A percentile compares a stretch with the other conserved stretches of the same genome.
Conservation (phyloP, 2,113 vertebrate genomes). For the Glaucomys volans region DNA sequence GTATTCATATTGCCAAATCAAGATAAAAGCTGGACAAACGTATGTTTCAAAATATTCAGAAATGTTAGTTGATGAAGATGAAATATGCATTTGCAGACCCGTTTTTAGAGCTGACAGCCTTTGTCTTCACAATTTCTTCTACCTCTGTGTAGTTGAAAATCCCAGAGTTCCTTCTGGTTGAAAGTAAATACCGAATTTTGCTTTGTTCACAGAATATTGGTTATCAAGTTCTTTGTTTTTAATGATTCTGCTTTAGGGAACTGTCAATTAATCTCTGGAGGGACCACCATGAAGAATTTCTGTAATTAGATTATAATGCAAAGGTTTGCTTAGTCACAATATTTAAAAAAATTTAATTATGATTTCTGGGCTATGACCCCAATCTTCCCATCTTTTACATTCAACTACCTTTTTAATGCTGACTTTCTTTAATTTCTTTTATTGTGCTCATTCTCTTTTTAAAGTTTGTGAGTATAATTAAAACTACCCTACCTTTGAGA, state of each 20-base stretch:
- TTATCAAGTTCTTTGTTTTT: slow-evolving; percentile 83
- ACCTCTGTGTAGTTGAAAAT: not conserved
- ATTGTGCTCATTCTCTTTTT: slow-evolving; percentile 60
- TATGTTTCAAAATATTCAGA: slow-evolving; percentile 13
- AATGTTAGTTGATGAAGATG: not conserved
- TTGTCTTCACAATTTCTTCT: slow-evolving; percentile 26
- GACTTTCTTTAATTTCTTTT: slow-evolving; percentile 67
- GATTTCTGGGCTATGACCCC: slow-evolving; percentile 65
- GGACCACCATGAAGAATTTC: slow-evolving; percentile 77
- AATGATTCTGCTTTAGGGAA: slow-evolving; percentile 78
- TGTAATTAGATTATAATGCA: slow-evolving; percentile 86
- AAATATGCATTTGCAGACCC: not conserved
- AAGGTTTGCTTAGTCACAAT: slow-evolving; percentile 82
- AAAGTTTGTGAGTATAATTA: slow-evolving; percentile 75
- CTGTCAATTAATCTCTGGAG: slow-evolving; percentile 78
- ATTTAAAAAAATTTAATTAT: slow-evolving; percentile 78
- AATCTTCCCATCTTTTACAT: slow-evolving; percentile 74
- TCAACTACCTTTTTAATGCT: slow-evolving; percentile 50
- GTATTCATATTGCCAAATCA: slow-evolving; percentile 29
- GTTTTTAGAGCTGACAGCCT: not conserved
- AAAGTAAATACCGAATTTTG: slow-evolving; percentile 48
- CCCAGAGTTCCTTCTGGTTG: slow-evolving; percentile 30
- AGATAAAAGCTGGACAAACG: slow-evolving; percentile 5
- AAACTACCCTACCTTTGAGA: slow-evolving; percentile 73
- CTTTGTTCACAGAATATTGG: slow-evolving; percentile 80